Conservation (phyloP, 2,113 vertebrate species). For the Heteronetta atricapilla region DNA sequence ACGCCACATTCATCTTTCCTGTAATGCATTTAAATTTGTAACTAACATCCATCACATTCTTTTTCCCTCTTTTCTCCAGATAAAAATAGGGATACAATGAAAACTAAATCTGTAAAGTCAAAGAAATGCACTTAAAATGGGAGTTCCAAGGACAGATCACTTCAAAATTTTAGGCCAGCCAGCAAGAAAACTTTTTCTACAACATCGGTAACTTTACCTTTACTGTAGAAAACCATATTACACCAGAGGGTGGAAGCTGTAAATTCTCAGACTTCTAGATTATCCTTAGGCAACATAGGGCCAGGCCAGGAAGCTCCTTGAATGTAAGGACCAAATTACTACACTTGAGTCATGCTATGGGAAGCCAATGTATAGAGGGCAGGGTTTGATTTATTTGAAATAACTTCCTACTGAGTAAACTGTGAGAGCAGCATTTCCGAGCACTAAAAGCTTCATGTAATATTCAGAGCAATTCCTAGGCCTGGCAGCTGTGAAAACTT, state of each 20-base stretch:
- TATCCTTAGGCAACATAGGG: neutral
- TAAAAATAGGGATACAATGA: neutral
- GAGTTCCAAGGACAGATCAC: neutral
- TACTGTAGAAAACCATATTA: neutral
- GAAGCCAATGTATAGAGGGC: neutral
- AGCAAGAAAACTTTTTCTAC: neutral
- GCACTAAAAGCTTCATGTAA: neutral
- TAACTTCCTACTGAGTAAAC: neutral
- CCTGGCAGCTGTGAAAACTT: neutral
- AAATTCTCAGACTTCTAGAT: neutral
- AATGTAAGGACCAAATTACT: neutral
- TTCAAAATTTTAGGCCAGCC: neutral
- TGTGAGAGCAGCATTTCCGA: neutral
- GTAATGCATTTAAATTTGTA: neutral
- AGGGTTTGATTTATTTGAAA: neutral
- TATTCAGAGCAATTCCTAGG: neutral
- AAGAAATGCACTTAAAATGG: neutral
- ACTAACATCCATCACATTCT: neutral
- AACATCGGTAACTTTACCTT: neutral
- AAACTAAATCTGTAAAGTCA: neutral
- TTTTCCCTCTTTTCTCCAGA: neutral
- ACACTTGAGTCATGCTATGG: neutral
- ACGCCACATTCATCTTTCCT: neutral
- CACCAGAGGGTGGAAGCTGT: neutral
- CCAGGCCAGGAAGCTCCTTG: neutral